A percentile compares a stretch with the other conserved stretches of the same genome.
phyloP scores from a whole-genome alignment of 2,888 invertebrate species.

The Drosophila fulvimacula region DNA sequence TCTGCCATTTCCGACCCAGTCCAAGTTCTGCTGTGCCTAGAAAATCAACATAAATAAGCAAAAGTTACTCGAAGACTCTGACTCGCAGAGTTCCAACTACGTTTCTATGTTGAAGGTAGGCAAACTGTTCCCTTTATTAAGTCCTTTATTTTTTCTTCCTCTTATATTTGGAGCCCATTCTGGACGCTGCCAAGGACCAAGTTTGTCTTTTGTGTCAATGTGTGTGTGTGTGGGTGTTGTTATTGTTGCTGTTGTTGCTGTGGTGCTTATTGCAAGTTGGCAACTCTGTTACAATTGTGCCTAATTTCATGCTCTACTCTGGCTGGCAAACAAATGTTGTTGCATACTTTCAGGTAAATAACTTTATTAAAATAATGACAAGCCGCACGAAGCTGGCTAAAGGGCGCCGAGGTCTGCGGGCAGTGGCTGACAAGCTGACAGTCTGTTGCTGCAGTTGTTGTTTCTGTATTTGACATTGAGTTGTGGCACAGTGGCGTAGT shows the following conservation, averaged over 20 bases:
- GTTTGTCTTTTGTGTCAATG: conserved; percentile 71
- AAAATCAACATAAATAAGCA: conserved; percentile 80
- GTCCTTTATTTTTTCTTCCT: neutral
- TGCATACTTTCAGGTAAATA: conserved; percentile 80
- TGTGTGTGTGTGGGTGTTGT: conserved; percentile 26
- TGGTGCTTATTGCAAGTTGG: conserved; percentile 76
- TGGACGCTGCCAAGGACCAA: conserved; percentile 65
- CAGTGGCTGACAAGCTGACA: conserved; percentile 45
- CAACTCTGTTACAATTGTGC: conserved; percentile 80
- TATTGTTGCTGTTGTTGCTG: conserved; percentile 31
- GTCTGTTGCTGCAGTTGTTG: conserved; percentile 23
- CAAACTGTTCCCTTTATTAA: conserved; percentile 28
- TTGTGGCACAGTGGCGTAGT: conserved; percentile 32
- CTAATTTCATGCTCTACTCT: conserved; percentile 75
- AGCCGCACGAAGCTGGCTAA: conserved; percentile 42
- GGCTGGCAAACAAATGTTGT: conserved; percentile 76
- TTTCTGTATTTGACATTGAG: conserved; percentile 38
- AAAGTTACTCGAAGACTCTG: conserved; percentile 55
- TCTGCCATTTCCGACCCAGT: conserved; percentile 76
- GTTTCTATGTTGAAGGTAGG: conserved; percentile 34
- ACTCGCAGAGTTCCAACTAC: conserved; percentile 8
- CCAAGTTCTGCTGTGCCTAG: conserved; percentile 57
- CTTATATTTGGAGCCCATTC: conserved; percentile 22
- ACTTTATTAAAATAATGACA: conserved; percentile 81
- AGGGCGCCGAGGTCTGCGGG: conserved; percentile 1